Base-by-base conservation (phyloP, 2,797 vertebrate genomes). In the Toxotes lorentzi region DNA sequence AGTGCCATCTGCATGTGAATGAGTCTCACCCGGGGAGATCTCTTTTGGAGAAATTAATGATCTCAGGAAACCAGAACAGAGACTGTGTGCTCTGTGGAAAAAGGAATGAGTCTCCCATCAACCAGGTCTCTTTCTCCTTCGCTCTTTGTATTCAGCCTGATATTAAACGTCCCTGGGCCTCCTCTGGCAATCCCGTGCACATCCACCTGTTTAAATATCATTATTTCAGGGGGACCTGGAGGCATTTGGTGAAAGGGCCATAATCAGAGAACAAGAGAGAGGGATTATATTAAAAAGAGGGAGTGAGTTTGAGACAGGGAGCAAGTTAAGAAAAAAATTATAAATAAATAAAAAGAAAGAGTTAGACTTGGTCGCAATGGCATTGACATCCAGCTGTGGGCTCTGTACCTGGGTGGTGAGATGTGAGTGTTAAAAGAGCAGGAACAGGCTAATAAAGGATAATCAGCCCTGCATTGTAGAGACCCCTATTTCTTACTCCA, bases 21-120 rank as follows among this genome's bases (percentile, higher is more conserved):
- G 93, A 93, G 90, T 91, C 90, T 92, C 91, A 95, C 92, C 93
- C 88, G 64, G 93, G 90, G 93, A 94, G 91, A 94, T 95, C 89
- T 95, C 92, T 95, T 93, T 95, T 91, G 86, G 89, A 95, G 87
- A 94, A 94, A 95, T 95, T 94, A 96, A 96, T 96, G 94, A 95
- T 95, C 90, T 94, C 81, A 83, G 80, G 88, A 94, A 95, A 92
- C 88, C 89, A 91, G 94, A 93, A 92, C 82, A 89, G 90, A 93
- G 87, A 81, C 87, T 64, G 81, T 70, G 73, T 78, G 85, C 91
- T 92, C 80, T 66, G 5, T 78, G 82, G 81, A 87, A 83, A 91
- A 90, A 70, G 78, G 84, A 91, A 77, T 47, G 34, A 73, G 63
- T 82, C 84, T 90, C 81, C 72, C 75, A 48, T 89, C 90, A 93